Percentiles rank a stretch among this genome's conserved stretches.
These are phyloP conservation scores for Enoplosus armatus DNA, from an alignment of 2,797 vertebrate genomes.

Conservation along the genomic window DNA sequence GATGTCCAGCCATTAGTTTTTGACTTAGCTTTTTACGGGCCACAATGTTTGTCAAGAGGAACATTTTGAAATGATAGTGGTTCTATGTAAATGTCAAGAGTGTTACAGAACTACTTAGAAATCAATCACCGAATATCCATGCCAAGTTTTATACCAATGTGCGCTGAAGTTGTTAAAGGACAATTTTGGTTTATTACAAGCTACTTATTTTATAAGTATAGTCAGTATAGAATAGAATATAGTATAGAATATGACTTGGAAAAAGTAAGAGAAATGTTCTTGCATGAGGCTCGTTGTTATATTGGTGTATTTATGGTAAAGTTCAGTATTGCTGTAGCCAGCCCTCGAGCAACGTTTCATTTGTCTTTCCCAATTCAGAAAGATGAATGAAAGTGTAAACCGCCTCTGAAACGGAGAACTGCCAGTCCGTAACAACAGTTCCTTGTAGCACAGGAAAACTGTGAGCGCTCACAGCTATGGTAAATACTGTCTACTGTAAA, in stretches of 20 bases:
- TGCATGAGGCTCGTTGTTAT: too few species aligned
- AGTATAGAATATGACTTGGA: too few species aligned
- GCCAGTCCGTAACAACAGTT: not conserved
- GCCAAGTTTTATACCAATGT: not conserved
- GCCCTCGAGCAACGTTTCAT: not conserved
- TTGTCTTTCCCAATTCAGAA: not conserved
- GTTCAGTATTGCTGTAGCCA: not conserved
- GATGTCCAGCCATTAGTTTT: not conserved
- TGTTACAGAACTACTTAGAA: not conserved
- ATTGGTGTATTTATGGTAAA: not conserved
- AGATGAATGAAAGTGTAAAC: not conserved
- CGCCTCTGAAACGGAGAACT: not conserved
- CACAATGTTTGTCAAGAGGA: not conserved
- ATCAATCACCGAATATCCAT: not conserved
- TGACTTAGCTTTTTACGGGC: not conserved
- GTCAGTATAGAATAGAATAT: too few species aligned
- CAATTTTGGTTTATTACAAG: not conserved
- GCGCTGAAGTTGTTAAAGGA: too few species aligned
- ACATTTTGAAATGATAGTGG: slow-evolving; percentile 1
- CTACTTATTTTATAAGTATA: too few species aligned
- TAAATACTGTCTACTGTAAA: too few species aligned
- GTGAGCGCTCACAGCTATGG: too few species aligned
- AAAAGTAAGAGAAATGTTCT: too few species aligned
- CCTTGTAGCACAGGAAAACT: not conserved
- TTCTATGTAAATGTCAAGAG: not conserved